A percentile compares a stretch with the other conserved stretches of the same genome.
These are phyloP conservation scores for Rhopilema esculentum DNA, from an alignment of 30 jellyfish, hydroid and myxozoan genomes.

Conservation along the genomic window DNA sequence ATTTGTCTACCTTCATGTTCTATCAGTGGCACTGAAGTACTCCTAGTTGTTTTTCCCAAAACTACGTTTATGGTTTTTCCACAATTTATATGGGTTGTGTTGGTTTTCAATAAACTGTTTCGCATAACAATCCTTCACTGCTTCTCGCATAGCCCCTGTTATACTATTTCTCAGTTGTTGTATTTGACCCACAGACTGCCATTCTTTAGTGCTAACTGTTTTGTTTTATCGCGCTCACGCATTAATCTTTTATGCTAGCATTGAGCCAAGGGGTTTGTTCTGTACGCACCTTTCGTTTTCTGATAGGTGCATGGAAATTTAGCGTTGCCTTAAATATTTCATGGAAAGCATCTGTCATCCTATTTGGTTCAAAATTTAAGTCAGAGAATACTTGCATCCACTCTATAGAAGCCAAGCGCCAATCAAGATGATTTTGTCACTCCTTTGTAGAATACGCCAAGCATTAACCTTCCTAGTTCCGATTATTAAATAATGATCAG, in stretches of 20 bases:
- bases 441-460: constrained; percentile 13
- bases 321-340: constrained; percentile 52
- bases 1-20: constrained; percentile 27
- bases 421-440: neutral
- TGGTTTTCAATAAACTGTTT: constrained; percentile 19
- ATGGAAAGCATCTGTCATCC: constrained; percentile 60
- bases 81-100: constrained; percentile 48
- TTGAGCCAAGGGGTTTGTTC: constrained; percentile 48
- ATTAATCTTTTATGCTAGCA: constrained; percentile 45
- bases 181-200: constrained; percentile 11
- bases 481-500: constrained; percentile 1
- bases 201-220: constrained; percentile 17
- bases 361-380: constrained; percentile 40
- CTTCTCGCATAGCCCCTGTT: constrained; percentile 44
- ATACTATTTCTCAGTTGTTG: constrained; percentile 20
- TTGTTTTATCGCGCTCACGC: constrained; percentile 28
- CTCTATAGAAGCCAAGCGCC: constrained; percentile 40
- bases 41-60: constrained; percentile 24
- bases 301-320: constrained; percentile 55
- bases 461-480: constrained; percentile 25
- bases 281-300: constrained; percentile 50
- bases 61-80: constrained; percentile 18
- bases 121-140: constrained; percentile 33
- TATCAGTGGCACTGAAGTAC: constrained; percentile 25
- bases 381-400: constrained; percentile 28